These are phyloP conservation scores for Lonchura striata DNA, from an alignment of 2,113 vertebrate species.

Conservation along the genomic window DNA sequence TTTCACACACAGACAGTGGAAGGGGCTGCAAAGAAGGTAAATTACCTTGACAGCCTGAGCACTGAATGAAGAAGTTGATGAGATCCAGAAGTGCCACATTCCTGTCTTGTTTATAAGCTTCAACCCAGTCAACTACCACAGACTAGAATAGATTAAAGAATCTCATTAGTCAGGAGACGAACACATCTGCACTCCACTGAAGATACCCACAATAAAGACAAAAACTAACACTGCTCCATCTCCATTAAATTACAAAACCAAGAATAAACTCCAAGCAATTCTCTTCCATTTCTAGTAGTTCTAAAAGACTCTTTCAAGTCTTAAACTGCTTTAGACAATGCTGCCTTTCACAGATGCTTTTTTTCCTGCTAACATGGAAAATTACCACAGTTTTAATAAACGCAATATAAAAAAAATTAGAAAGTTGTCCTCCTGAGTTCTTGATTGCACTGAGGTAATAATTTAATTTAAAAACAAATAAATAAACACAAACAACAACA, in stretches of 20 bases:
- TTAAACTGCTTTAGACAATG: not conserved
- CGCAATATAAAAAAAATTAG: not conserved
- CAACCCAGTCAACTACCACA: slow-evolving; percentile 90
- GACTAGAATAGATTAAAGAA: slow-evolving; percentile 67
- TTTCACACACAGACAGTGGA: not conserved
- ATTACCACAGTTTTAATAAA: not conserved
- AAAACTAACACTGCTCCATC: not conserved
- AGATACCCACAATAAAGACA: not conserved
- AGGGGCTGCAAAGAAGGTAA: not conserved
- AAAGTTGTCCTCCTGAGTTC: not conserved
- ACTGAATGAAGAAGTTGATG: slow-evolving; percentile 93
- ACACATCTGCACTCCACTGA: not conserved
- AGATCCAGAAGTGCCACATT: slow-evolving; percentile 88
- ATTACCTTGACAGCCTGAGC: slow-evolving; percentile 89
- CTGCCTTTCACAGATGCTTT: not conserved
- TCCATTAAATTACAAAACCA: not conserved
- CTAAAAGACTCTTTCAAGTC: not conserved
- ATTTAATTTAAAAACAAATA: not conserved
- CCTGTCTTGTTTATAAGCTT: slow-evolving; percentile 82
- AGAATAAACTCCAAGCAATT: not conserved
- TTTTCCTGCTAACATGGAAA: not conserved
- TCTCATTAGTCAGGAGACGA: not conserved
- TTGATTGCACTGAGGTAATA: not conserved
- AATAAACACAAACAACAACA: not conserved
- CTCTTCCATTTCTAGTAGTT: not conserved